Conservation (phyloP, 53 echinoderm and acorn worm genomes). For the Antedon mediterranea region DNA sequence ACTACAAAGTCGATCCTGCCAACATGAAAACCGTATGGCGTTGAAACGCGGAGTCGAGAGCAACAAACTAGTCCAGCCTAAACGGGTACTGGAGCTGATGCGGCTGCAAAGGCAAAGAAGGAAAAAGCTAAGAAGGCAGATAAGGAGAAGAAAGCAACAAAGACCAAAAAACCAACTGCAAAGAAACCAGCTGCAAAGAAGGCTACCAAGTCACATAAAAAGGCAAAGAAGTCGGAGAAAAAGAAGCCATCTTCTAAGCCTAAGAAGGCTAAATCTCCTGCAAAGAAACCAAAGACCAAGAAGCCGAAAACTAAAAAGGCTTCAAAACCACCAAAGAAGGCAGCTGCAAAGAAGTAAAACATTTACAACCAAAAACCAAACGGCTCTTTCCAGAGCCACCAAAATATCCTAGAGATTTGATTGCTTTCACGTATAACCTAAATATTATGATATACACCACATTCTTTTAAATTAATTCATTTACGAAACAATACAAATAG, state of each 20-base stretch:
- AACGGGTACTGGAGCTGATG: slow-evolving; percentile 35
- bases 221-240: slow-evolving; percentile 19
- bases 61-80: slow-evolving; percentile 31
- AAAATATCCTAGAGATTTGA: no score
- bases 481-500: no score
- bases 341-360: neutral
- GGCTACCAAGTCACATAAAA: slow-evolving; percentile 8
- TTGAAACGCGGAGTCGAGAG: slow-evolving; percentile 36
- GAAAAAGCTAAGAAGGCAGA: slow-evolving; percentile 15
- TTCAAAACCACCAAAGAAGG: slow-evolving; percentile 1
- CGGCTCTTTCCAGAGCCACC: no score
- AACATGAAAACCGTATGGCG: slow-evolving; percentile 45
- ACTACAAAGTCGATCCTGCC: slow-evolving; percentile 55
- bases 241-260: slow-evolving; percentile 28
- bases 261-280: slow-evolving; percentile 9
- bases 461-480: no score
- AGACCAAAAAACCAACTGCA: neutral
- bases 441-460: no score
- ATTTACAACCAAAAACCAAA: no score
- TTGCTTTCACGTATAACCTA: no score
- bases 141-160: slow-evolving; percentile 7
- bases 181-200: slow-evolving; percentile 20
- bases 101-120: slow-evolving; percentile 14
- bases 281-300: slow-evolving; percentile 20
- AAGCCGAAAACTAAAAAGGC: no score